Conservation (phyloP, 2,797 vertebrate species). For the Bovichtus variegatus region DNA sequence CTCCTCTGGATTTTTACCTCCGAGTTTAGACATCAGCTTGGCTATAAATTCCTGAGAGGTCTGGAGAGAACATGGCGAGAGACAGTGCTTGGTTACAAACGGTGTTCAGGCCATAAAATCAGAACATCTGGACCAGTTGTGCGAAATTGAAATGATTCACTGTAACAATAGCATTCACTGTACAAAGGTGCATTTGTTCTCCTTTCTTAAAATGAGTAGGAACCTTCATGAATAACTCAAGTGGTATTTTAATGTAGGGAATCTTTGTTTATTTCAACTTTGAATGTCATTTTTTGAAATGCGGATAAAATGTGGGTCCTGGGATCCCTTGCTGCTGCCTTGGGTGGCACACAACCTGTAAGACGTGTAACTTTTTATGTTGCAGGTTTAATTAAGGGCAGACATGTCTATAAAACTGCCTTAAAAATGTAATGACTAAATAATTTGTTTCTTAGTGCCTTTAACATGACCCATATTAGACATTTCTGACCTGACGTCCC, state of each 20-base stretch:
- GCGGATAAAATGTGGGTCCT: too few relatives aligned
- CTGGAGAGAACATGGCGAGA: slow-evolving; percentile 64
- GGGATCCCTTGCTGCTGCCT: not conserved
- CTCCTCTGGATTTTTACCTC: slow-evolving; percentile 91
- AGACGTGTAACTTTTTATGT: not conserved
- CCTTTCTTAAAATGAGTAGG: not conserved
- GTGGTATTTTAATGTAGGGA: not conserved
- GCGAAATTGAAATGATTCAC: too few relatives aligned
- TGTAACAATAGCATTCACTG: too few relatives aligned
- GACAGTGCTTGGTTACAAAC: not conserved
- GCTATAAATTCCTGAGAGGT: slow-evolving; percentile 94
- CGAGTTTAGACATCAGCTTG: slow-evolving; percentile 90
- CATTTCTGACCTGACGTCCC: not conserved
- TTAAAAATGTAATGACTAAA: too few relatives aligned
- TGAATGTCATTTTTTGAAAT: not conserved
- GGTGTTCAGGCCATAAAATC: not conserved
- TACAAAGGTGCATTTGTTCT: not conserved
- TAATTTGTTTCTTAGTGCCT: too few relatives aligned
- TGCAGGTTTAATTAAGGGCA: not conserved
- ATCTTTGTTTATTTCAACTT: not conserved
- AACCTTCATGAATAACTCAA: not conserved
- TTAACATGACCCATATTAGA: not conserved
- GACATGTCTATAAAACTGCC: too few relatives aligned
- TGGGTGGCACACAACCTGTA: too few relatives aligned
- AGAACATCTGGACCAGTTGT: not conserved